phyloP scores from a whole-genome alignment of 2,888 invertebrate genomes.

The Serrognathus titanus region DNA sequence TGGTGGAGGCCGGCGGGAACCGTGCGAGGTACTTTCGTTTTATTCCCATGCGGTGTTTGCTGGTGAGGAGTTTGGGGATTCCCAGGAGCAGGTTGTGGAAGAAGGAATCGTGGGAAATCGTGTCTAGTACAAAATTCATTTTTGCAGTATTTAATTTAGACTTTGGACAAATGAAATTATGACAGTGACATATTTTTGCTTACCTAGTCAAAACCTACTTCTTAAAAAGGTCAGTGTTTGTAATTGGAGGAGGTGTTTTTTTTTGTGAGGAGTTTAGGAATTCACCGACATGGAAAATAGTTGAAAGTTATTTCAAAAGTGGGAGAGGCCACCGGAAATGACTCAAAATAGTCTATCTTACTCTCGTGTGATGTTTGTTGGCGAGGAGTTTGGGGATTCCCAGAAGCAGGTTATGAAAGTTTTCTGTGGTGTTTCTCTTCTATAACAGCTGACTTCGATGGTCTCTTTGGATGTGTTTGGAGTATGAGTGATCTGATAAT shows the following conservation, averaged over 20 bases:
- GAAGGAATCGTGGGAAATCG: conserved; percentile 26
- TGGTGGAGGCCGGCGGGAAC: conserved; percentile 14
- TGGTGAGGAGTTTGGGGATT: conserved; percentile 21
- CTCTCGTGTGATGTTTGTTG: conserved; percentile 19
- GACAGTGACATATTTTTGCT: too few relatives aligned
- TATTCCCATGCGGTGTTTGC: conserved; percentile 19
- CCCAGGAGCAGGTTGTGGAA: conserved; percentile 26
- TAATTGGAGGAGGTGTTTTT: too few relatives aligned
- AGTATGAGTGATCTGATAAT: too few relatives aligned
- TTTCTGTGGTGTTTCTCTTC: too few relatives aligned
- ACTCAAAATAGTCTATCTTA: conserved; percentile 18
- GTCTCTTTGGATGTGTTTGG: too few relatives aligned
- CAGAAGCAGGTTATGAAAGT: conserved; percentile 25
- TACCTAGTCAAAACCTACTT: too few relatives aligned
- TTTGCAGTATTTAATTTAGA: background rate
- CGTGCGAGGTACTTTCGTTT: conserved; percentile 20
- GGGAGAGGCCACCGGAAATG: conserved; percentile 16
- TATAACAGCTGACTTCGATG: too few relatives aligned
- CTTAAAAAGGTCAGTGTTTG: too few relatives aligned
- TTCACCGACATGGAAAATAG: conserved; percentile 80
- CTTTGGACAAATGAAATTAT: too few relatives aligned
- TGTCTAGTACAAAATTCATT: conserved; percentile 25
- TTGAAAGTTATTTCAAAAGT: conserved; percentile 71
- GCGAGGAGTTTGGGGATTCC: conserved; percentile 24
- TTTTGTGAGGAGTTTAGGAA: too few relatives aligned